Evolutionary conservation across 2,113 vertebrate genomes (phyloP).

Genomic region (Hyla sarda): DNA sequence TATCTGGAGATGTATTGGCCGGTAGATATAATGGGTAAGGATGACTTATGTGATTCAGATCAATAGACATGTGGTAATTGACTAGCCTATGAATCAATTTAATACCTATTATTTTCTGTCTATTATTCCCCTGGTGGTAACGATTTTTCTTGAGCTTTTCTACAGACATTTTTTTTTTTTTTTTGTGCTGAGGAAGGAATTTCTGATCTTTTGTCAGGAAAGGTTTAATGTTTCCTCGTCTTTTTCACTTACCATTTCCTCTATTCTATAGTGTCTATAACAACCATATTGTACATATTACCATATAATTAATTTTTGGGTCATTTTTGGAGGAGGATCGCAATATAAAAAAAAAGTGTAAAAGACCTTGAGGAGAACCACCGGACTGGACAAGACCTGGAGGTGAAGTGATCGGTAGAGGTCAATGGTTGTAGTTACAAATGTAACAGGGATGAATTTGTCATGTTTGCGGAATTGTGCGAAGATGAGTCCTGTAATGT

Average conservation of each 20-base stretch:
- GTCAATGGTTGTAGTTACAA: no score
- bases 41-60: conserved; percentile 41
- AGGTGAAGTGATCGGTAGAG: neutral
- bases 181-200: neutral
- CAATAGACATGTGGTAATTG: conserved; percentile 48
- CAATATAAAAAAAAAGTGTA: neutral
- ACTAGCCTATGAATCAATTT: conserved; percentile 38
- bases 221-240: neutral
- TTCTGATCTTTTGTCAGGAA: neutral
- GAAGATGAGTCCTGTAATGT: no score
- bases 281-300: no score
- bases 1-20: neutral
- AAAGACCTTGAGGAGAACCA: neutral
- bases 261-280: neutral
- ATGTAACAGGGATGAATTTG: neutral
- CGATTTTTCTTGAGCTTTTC: conserved; percentile 11
- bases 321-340: neutral
- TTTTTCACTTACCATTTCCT: neutral
- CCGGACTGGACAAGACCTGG: neutral
- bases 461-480: neutral
- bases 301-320: no score
- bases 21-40: conserved; percentile 2
- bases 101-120: conserved; percentile 45
- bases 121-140: conserved; percentile 18
- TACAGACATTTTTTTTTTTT: neutral